Evolutionary conservation across 2,113 vertebrate genomes (phyloP).

Genomic region (Etheostoma cragini): DNA sequence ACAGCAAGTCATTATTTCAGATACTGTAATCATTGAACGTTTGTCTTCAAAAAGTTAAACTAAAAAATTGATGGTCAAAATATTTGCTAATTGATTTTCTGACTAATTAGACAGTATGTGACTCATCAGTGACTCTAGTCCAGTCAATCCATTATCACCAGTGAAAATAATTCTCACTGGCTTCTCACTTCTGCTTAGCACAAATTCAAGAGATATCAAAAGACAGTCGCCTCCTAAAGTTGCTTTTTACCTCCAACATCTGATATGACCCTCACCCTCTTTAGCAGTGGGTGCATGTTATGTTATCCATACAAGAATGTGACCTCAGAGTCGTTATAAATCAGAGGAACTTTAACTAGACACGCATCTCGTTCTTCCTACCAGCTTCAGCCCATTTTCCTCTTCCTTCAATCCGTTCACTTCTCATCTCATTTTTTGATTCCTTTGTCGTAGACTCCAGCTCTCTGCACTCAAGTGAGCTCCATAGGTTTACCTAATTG

Average conservation of each 20-base stretch:
- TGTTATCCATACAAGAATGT: background rate
- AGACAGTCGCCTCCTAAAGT: background rate
- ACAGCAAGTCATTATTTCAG: background rate
- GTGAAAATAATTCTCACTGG: background rate
- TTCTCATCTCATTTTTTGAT: conserved; percentile 39
- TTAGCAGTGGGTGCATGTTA: background rate
- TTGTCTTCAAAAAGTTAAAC: background rate
- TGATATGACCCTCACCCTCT: background rate
- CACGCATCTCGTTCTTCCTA: background rate
- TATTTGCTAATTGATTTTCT: background rate
- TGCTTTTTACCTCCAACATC: conserved; percentile 1
- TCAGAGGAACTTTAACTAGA: background rate
- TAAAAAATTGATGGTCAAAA: background rate
- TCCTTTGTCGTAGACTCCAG: conserved; percentile 61
- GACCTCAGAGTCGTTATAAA: conserved; percentile 4
- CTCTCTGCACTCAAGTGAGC: conserved; percentile 70
- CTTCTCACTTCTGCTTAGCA: background rate
- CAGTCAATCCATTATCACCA: background rate
- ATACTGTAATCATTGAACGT: background rate
- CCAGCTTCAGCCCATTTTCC: background rate
- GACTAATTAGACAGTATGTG: too few species aligned
- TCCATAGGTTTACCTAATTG: conserved; percentile 84
- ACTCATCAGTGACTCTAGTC: background rate
- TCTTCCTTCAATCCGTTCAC: background rate
- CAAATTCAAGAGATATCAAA: background rate